Evolutionary conservation across 2,113 vertebrate genomes (phyloP), one percentile per base, ranked within the genome.

Genomic region (Ctenodactylus gundi): DNA sequence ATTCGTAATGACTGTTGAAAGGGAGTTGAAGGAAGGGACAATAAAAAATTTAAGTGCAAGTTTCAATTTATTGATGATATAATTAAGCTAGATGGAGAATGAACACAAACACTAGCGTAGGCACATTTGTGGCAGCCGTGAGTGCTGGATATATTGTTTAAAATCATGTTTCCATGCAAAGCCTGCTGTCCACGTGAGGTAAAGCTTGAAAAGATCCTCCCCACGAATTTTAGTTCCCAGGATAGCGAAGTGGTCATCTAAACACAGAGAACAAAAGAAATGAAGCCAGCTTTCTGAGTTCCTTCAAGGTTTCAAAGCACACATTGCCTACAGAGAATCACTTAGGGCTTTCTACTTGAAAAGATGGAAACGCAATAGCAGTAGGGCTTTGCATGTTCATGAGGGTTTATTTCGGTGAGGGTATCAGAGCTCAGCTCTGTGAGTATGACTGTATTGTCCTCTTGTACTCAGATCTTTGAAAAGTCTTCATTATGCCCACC

Each of bases 311-410:
- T 91, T 51, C 57, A n/a, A 60, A 53, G 29, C 34, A 41, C 27
- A n/a, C 7, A 14, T 21, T 58, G 1, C 6, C 14, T 65, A 49
- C 25, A 17, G 25, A 60, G 51, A 78, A 72, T 55, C 20, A 14
- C 34, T 36, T 51, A 18, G 20, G 44, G 13, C 14, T 78, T 77
- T 86, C 31, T 77, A 25, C 7, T 41, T 90, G 31, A 29, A 11
- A 55, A 13, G 49, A 36, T 25, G 21, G 62, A 90, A 51, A 36
- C 10, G 20, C 15, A 77, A 13, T 7, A 83, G 10, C 1, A 7
- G 0, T 3, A 8, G 17, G 41, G 2, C n/a, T 36, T 13, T 4
- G 3, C 3, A 6, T 1, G 15, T 25, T n/a, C n/a, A n/a, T 29
- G 0, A 3, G 1, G 7, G 31, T 34, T 83, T 7, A 6, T n/a